These are phyloP conservation scores for Amyelois transitella DNA, from an alignment of 1,140 invertebrate genomes.

Conservation along the genomic window DNA sequence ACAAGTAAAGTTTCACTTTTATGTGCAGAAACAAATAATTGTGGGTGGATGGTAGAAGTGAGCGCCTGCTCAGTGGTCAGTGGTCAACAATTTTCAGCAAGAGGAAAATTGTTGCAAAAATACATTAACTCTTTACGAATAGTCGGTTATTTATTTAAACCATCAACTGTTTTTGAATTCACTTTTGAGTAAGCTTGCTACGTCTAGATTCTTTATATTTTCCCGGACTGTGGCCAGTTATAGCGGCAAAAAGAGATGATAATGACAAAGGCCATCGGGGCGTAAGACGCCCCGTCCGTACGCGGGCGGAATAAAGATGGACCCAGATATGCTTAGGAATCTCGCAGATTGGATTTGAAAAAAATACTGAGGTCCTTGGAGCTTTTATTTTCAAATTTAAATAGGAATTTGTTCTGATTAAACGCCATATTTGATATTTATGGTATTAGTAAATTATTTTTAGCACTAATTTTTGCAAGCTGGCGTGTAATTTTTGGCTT, in stretches of 20 bases:
- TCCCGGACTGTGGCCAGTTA: slow-evolving; percentile 40
- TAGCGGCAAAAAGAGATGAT: slow-evolving; percentile 66
- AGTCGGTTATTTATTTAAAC: too few species aligned
- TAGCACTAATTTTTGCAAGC: too few species aligned
- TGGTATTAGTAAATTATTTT: too few species aligned
- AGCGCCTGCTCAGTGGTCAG: too few species aligned
- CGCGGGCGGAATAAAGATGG: slow-evolving; percentile 53
- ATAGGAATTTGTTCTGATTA: neutral
- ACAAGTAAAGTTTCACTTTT: too few species aligned
- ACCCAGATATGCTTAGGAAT: slow-evolving; percentile 19
- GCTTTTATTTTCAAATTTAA: slow-evolving; percentile 2
- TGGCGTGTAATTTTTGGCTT: too few species aligned
- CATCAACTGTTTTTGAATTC: too few species aligned
- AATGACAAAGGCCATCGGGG: slow-evolving; percentile 58
- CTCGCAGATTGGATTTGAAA: slow-evolving; percentile 18
- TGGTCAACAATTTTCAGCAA: too few species aligned
- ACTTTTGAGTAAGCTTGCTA: neutral
- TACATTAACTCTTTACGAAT: too few species aligned
- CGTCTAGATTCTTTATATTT: neutral
- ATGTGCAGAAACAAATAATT: too few species aligned
- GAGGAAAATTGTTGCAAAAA: too few species aligned
- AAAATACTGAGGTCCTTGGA: neutral
- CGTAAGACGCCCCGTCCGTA: slow-evolving; percentile 46
- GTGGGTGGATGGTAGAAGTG: too few species aligned
- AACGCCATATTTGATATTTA: neutral